Percentiles rank a stretch among this genome's conserved stretches.
phyloP scores from a whole-genome alignment of 2,113 vertebrate species.

The Crocuta crocuta region DNA sequence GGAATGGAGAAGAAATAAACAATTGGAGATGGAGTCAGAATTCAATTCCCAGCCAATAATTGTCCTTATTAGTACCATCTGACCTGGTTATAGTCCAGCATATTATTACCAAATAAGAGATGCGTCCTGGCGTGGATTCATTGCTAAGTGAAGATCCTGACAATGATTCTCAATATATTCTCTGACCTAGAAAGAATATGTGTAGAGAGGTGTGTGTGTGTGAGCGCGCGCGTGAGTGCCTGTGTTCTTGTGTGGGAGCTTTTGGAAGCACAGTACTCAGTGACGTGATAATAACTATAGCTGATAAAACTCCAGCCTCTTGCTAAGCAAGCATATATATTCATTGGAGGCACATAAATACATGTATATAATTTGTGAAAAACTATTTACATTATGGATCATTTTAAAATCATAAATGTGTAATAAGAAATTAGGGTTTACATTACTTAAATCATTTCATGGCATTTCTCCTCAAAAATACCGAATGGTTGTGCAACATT shows the following conservation, averaged over 20 bases:
- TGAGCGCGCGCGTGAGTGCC: neutral
- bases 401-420: constrained; percentile 9
- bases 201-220: neutral
- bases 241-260: neutral
- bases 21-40: neutral
- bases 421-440: constrained; percentile 49
- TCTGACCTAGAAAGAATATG: neutral
- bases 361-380: constrained; percentile 16
- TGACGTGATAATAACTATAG: neutral
- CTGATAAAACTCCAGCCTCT: neutral
- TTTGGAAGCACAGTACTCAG: neutral
- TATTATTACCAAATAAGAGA: neutral
- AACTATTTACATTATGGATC: neutral
- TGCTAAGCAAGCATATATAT: neutral
- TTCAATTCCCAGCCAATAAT: constrained; percentile 19
- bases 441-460: constrained; percentile 37
- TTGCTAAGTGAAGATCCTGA: neutral
- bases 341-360: neutral
- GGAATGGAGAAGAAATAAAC: neutral
- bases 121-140: neutral
- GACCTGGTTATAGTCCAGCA: neutral
- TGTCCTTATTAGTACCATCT: constrained; percentile 45
- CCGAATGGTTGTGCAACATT: constrained; percentile 44
- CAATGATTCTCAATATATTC: neutral
- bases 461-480: constrained; percentile 54